phyloP scores from a whole-genome alignment of 1,140 invertebrate genomes.

The Plodia interpunctella region DNA sequence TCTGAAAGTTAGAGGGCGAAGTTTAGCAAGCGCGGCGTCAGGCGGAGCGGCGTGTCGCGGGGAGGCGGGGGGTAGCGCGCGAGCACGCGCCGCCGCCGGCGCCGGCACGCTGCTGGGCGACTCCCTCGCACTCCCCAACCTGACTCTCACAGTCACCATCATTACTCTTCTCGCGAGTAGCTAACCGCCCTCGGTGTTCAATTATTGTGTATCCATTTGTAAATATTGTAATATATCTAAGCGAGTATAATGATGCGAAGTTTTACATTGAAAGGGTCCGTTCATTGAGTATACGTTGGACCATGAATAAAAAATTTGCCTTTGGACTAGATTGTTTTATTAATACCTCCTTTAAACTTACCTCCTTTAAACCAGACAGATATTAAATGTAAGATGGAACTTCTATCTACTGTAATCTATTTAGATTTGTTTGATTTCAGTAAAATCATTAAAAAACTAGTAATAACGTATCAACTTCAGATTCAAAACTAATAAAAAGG shows the following conservation, averaged over 20 bases:
- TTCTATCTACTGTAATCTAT: background rate
- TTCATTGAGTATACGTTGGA: conserved; percentile 74
- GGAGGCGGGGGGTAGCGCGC: conserved; percentile 56
- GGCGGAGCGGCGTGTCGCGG: conserved; percentile 79
- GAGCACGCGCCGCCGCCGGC: conserved; percentile 55
- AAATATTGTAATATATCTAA: conserved; percentile 72
- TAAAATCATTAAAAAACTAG: background rate
- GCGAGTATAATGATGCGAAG: conserved; percentile 60
- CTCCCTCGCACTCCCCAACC: conserved; percentile 31
- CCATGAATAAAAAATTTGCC: conserved; percentile 72
- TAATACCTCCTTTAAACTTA: conserved; percentile 14
- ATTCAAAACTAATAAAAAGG: too few relatives aligned
- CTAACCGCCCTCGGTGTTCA: conserved; percentile 64
- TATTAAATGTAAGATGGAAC: background rate
- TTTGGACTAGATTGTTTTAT: conserved; percentile 55
- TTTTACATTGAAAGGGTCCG: conserved; percentile 73
- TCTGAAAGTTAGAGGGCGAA: conserved; percentile 85
- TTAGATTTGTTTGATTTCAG: background rate
- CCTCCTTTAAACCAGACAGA: background rate
- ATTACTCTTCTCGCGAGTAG: conserved; percentile 56
- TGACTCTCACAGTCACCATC: conserved; percentile 38
- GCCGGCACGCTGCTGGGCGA: conserved; percentile 31
- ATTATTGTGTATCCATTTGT: conserved; percentile 60
- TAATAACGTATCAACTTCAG: too few relatives aligned
- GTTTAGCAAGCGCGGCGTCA: conserved; percentile 83